These are phyloP conservation scores for Microctonus aethiopoides DNA, from an alignment of 2,888 invertebrate species.

Conservation along the genomic window DNA sequence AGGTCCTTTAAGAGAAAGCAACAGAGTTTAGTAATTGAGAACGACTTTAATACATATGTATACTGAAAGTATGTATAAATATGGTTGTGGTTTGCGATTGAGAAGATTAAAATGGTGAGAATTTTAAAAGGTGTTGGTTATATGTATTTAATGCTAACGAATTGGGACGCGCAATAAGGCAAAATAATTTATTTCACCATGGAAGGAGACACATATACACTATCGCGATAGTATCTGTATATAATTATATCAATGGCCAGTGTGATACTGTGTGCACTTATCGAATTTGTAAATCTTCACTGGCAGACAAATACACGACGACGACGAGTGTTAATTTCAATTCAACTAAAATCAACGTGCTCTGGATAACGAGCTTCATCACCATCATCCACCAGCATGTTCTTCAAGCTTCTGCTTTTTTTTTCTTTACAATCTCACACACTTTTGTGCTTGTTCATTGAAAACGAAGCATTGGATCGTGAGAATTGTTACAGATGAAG, in stretches of 20 bases:
- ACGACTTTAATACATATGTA: neutral
- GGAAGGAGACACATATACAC: neutral
- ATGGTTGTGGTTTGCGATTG: constrained; percentile 3
- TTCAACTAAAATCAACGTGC: neutral
- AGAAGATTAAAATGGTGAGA: constrained; percentile 14
- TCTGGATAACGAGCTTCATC: constrained; percentile 5
- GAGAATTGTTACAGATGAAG: neutral
- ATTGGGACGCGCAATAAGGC: neutral
- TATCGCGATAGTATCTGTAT: neutral
- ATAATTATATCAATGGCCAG: neutral
- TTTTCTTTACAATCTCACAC: neutral
- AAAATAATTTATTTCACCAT: neutral
- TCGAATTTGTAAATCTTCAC: constrained; percentile 1
- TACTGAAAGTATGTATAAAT: constrained; percentile 13
- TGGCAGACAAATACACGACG: constrained; percentile 1
- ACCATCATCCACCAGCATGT: neutral
- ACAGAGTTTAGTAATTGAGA: constrained; percentile 6
- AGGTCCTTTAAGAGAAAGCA: constrained; percentile 14
- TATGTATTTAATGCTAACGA: constrained; percentile 10
- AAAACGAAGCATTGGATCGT: neutral
- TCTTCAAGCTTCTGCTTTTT: neutral
- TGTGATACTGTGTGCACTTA: neutral
- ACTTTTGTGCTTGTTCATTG: neutral
- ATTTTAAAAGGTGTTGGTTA: constrained; percentile 2
- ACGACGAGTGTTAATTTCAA: neutral